Percentiles rank a stretch among this genome's conserved stretches.
Evolutionary conservation across 2,888 invertebrate genomes (phyloP).

Genomic region (Tipula unca): DNA sequence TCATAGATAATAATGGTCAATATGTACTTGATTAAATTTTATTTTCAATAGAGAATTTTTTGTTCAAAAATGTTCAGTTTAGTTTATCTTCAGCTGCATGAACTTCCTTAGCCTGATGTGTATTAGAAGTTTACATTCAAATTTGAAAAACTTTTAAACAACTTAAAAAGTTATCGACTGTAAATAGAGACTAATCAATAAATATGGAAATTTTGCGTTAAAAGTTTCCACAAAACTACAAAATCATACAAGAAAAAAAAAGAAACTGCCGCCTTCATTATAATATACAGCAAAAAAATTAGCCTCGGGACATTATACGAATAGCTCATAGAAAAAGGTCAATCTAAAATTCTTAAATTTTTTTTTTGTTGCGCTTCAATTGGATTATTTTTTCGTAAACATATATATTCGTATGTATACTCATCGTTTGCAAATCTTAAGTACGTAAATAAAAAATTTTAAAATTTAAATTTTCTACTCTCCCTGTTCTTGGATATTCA

Average conservation of each 20-base stretch:
- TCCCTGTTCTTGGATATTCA: neutral
- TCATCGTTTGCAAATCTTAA: neutral
- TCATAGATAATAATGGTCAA: no score
- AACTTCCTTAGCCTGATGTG: no score
- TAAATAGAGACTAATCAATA: neutral
- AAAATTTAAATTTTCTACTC: neutral
- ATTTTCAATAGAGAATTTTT: no score
- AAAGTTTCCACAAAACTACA: neutral
- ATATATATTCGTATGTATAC: neutral
- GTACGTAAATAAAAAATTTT: neutral
- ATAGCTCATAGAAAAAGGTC: neutral
- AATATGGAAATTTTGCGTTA: neutral
- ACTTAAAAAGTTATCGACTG: neutral
- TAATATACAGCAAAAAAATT: neutral
- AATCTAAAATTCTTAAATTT: neutral
- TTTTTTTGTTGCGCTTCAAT: neutral
- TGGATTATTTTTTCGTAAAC: neutral
- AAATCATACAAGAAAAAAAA: neutral
- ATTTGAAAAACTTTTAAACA: neutral
- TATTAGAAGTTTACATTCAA: no score
- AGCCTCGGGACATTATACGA: neutral
- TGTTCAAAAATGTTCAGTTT: no score
- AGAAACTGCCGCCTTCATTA: neutral
- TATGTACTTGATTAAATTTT: no score
- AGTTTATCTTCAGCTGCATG: no score